Evolutionary conservation across 2,797 vertebrate genomes (phyloP).

Genomic region (Enteromius unitaeniatus): DNA sequence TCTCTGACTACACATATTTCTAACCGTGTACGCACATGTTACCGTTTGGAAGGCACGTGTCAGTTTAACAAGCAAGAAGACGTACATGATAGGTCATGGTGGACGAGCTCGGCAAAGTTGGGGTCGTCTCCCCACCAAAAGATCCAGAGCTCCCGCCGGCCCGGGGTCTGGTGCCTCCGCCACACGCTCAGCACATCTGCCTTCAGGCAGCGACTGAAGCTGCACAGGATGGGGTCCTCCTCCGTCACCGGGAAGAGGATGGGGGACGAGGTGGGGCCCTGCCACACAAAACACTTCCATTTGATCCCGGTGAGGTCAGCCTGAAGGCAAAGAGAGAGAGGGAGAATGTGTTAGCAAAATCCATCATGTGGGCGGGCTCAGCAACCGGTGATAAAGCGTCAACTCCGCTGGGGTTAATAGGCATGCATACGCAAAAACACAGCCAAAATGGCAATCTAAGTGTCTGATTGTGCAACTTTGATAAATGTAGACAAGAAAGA

Average conservation of each 20-base stretch:
- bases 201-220: conserved; percentile 96
- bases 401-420: background rate
- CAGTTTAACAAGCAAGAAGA: conserved; percentile 30
- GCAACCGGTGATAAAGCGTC: conserved; percentile 20
- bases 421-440: background rate
- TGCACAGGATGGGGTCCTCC: conserved; percentile 98
- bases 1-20: background rate
- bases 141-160: conserved; percentile 96
- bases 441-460: conserved; percentile 9
- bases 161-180: conserved; percentile 94
- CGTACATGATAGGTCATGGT: conserved; percentile 95
- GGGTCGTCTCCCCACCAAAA: conserved; percentile 99
- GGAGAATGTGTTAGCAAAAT: conserved; percentile 43
- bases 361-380: conserved; percentile 9
- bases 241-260: conserved; percentile 98
- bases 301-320: conserved; percentile 99
- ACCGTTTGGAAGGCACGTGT: background rate
- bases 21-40: background rate
- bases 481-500: background rate
- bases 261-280: conserved; percentile 95
- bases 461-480: background rate
- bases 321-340: conserved; percentile 72
- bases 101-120: conserved; percentile 96
- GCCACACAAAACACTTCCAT: conserved; percentile 98
- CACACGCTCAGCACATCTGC: conserved; percentile 97